Conservation (phyloP, 2,113 vertebrate genomes). For the Megatriorchis doriae region DNA sequence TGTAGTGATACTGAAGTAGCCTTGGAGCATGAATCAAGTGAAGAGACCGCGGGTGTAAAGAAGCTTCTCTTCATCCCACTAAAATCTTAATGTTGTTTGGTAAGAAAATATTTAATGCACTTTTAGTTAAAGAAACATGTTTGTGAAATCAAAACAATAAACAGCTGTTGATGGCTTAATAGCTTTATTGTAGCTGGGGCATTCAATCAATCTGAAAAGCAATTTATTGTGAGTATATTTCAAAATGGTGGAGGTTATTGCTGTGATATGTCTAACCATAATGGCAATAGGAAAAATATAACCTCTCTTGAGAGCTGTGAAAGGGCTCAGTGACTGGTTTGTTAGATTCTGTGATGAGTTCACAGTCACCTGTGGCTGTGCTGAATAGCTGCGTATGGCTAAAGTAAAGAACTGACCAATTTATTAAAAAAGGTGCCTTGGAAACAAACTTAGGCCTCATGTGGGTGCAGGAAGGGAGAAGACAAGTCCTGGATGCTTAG, state of each 20-base stretch:
- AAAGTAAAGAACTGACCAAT: not conserved
- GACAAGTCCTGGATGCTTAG: not conserved
- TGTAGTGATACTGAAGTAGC: not conserved
- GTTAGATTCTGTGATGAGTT: not conserved
- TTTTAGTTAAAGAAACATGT: not conserved
- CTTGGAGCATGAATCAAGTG: not conserved
- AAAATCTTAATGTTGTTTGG: not conserved
- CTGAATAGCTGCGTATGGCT: not conserved
- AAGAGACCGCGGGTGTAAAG: not conserved
- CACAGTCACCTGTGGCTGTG: not conserved
- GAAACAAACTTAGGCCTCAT: not conserved
- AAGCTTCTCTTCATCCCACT: not conserved
- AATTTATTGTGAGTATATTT: not conserved
- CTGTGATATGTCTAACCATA: not conserved
- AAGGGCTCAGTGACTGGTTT: not conserved
- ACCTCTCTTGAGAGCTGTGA: not conserved
- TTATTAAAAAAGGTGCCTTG: not conserved
- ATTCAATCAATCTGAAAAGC: not conserved
- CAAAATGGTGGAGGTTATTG: not conserved
- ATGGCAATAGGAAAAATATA: not conserved
- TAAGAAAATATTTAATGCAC: not conserved
- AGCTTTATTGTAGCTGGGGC: not conserved
- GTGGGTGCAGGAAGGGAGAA: not conserved
- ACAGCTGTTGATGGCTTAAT: conserved; percentile 27
- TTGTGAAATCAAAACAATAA: conserved; percentile 37